Evolutionary conservation across 2,113 vertebrate species (phyloP).

Genomic region (Phrynosoma blainvillii): DNA sequence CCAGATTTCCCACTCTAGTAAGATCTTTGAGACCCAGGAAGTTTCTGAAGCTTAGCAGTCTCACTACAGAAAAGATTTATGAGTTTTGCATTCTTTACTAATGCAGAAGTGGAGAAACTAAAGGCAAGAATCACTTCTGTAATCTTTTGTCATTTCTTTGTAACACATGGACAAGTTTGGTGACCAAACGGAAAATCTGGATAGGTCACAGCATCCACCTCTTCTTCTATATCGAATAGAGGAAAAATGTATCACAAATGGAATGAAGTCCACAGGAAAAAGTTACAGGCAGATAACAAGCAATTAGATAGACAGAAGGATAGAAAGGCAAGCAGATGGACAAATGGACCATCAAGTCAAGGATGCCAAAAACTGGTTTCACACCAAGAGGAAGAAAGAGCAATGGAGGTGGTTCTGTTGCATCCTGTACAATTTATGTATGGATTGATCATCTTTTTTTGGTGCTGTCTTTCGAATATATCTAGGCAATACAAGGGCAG

Average conservation of each 20-base stretch:
- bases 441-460: neutral
- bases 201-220: constrained; percentile 25
- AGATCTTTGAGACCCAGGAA: neutral
- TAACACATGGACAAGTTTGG: neutral
- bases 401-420: constrained; percentile 2
- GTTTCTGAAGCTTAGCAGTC: neutral
- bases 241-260: constrained; percentile 26
- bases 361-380: constrained; percentile 29
- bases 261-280: constrained; percentile 6
- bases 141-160: constrained; percentile 2
- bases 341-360: constrained; percentile 44
- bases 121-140: neutral
- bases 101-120: neutral
- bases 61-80: neutral
- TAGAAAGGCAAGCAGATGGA: constrained; percentile 41
- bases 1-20: neutral
- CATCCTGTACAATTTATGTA: constrained; percentile 38
- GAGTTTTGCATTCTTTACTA: neutral
- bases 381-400: constrained; percentile 43
- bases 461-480: constrained; percentile 36
- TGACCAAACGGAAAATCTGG: neutral
- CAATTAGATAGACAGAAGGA: constrained; percentile 38
- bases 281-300: constrained; percentile 35
- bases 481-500: constrained; percentile 8
- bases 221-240: constrained; percentile 12